Conservation (phyloP, 2,113 vertebrate species). For the Notothenia rossii region DNA sequence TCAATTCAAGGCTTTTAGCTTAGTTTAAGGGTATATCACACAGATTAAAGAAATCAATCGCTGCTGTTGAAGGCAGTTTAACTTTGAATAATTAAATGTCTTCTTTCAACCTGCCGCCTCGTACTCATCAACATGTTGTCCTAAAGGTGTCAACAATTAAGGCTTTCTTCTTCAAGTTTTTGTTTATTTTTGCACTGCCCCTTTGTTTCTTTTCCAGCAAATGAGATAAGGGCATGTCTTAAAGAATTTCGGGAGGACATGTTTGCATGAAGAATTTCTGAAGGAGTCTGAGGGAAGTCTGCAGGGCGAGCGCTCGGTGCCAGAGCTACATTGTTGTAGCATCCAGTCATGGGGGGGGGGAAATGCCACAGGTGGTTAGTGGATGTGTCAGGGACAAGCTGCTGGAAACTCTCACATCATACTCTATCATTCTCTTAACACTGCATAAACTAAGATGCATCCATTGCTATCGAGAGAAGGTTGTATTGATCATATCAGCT, state of each 20-base stretch:
- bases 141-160: conserved; percentile 49
- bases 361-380: conserved; percentile 55
- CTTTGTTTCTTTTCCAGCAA: conserved; percentile 30
- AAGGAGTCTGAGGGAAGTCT: conserved; percentile 63
- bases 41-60: too few relatives aligned
- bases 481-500: background rate
- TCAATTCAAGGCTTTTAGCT: background rate
- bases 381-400: conserved; percentile 50
- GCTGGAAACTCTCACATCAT: conserved; percentile 7
- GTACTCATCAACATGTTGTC: conserved; percentile 3
- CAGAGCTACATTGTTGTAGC: conserved; percentile 63
- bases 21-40: background rate
- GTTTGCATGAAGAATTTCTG: conserved; percentile 66
- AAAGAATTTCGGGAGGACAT: conserved; percentile 70
- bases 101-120: background rate
- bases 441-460: background rate
- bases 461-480: background rate
- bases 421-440: background rate
- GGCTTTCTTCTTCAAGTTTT: conserved; percentile 50
- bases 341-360: conserved; percentile 36
- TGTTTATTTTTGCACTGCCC: conserved; percentile 1
- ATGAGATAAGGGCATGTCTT: conserved; percentile 69
- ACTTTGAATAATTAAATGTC: background rate
- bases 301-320: conserved; percentile 33
- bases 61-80: background rate